Evolutionary conservation across 35 echinoderm and acorn worm species (phyloP).

Genomic region (Ophiothrix spiculata): DNA sequence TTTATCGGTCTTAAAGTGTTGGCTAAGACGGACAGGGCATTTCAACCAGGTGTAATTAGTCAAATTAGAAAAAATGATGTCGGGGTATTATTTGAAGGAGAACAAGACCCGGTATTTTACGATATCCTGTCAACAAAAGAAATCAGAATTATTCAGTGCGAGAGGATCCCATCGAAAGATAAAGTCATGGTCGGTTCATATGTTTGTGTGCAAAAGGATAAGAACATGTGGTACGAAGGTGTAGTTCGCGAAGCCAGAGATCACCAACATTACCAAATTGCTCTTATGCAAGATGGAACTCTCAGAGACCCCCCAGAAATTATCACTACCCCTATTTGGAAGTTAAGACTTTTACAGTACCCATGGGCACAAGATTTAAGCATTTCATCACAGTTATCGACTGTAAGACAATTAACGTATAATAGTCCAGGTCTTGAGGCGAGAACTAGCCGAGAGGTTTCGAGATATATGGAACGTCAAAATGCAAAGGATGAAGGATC

Average conservation of each 20-base stretch:
- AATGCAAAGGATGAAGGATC: conserved; percentile 51
- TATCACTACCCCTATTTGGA: conserved; percentile 60
- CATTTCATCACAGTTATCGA: conserved; percentile 34
- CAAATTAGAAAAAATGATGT: conserved; percentile 57
- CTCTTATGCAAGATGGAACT: background rate
- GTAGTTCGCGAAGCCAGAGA: conserved; percentile 42
- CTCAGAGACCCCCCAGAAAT: conserved; percentile 22
- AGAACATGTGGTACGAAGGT: conserved; percentile 49
- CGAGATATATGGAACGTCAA: conserved; percentile 6
- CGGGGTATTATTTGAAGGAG: conserved; percentile 65
- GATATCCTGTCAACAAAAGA: conserved; percentile 44
- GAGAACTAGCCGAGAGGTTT: background rate
- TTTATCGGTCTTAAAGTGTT: conserved; percentile 61
- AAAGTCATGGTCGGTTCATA: conserved; percentile 48
- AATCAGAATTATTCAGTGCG: conserved; percentile 57
- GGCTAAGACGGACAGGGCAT: conserved; percentile 43
- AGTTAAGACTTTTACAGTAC: conserved; percentile 62
- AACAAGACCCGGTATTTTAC: conserved; percentile 35
- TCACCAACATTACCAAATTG: conserved; percentile 33
- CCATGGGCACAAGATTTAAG: conserved; percentile 59
- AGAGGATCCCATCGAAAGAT: conserved; percentile 58
- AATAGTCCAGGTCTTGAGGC: background rate
- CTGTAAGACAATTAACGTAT: conserved; percentile 53
- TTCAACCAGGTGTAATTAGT: conserved; percentile 69
- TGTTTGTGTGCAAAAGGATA: conserved; percentile 54